Conservation (phyloP, 2,113 vertebrate species). For the Dendropsophus ebraccatus region DNA sequence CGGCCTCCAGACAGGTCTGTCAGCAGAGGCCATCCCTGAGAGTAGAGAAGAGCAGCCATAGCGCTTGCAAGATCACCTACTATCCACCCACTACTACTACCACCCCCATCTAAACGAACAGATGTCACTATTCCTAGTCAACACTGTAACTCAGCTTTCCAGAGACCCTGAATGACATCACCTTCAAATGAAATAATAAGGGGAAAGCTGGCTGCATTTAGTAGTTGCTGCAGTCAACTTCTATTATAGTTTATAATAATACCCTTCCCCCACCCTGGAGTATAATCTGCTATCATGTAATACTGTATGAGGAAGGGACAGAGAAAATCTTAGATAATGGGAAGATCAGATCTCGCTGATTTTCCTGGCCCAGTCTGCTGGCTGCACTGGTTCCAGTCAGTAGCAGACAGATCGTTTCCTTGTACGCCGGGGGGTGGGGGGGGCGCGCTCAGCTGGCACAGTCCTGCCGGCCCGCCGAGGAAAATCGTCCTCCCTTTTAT, state of each 20-base stretch:
- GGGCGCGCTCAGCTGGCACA: conserved; percentile 2
- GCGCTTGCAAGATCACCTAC: too few relatives aligned
- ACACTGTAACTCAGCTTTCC: too few relatives aligned
- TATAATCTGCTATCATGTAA: not conserved
- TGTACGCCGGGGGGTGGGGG: conserved; percentile 4
- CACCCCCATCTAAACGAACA: too few relatives aligned
- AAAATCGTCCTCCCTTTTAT: conserved; percentile 52
- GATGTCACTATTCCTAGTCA: too few relatives aligned
- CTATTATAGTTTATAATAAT: too few relatives aligned
- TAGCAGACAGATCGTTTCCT: conserved; percentile 20
- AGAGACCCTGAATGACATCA: too few relatives aligned
- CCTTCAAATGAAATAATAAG: too few relatives aligned
- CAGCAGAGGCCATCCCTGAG: not conserved
- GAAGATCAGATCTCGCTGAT: not conserved
- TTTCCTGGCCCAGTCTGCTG: not conserved
- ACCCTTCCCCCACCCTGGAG: too few relatives aligned
- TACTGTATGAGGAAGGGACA: not conserved
- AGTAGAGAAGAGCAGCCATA: not conserved
- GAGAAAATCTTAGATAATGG: not conserved
- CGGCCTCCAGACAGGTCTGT: not conserved
- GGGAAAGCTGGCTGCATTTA: too few relatives aligned
- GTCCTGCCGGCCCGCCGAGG: not conserved
- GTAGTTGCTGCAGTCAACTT: too few relatives aligned
- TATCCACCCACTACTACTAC: too few relatives aligned
- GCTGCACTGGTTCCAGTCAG: not conserved